Conservation (phyloP, 2,797 vertebrate genomes). For the Myotis planiceps region DNA sequence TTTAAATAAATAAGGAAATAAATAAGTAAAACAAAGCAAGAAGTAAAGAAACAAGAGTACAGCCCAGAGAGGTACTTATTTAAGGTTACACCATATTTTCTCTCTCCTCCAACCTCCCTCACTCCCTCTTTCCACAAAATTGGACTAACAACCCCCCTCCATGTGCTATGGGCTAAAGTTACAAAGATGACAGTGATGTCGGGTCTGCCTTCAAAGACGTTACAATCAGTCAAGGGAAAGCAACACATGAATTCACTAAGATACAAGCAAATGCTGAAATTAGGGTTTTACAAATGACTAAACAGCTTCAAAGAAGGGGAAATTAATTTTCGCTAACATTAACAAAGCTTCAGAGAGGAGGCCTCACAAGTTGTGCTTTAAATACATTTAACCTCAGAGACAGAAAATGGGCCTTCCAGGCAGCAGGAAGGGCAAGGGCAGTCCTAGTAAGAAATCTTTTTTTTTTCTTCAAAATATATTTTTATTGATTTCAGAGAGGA, state of each 20-base stretch:
- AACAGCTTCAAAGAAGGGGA: background rate
- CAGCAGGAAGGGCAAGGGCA: background rate
- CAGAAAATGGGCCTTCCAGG: background rate
- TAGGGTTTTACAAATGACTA: background rate
- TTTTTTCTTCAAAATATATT: no score
- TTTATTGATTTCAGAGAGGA: no score
- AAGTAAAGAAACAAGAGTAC: background rate
- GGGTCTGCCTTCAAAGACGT: background rate
- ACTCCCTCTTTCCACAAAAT: background rate
- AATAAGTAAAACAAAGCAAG: constrained; percentile 14
- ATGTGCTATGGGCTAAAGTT: background rate
- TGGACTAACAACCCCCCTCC: background rate
- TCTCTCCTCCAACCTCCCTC: background rate
- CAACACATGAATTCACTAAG: background rate
- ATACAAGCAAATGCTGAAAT: background rate
- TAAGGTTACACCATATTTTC: background rate
- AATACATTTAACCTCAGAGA: background rate
- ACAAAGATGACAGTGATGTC: no score
- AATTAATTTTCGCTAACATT: background rate
- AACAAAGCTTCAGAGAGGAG: background rate
- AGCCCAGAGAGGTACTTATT: background rate
- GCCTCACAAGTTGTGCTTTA: background rate
- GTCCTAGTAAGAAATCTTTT: background rate
- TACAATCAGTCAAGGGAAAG: background rate
- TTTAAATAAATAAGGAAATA: constrained; percentile 31